phyloP scores from a whole-genome alignment of 2,113 vertebrate genomes.

The Osmerus mordax region DNA sequence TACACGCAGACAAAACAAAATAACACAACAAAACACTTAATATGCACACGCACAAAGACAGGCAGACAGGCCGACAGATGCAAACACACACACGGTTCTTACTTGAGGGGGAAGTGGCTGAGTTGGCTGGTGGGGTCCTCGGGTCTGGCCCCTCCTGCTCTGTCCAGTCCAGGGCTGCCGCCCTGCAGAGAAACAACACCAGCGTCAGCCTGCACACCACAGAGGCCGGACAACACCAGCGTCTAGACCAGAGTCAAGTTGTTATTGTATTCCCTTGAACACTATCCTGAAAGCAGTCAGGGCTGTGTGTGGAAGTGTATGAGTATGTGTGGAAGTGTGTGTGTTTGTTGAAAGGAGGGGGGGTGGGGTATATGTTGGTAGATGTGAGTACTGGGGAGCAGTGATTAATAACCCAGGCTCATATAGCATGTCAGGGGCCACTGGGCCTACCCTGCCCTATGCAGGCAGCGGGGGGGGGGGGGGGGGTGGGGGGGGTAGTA shows the following conservation, averaged over 20 bases:
- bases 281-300: not conserved
- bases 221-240: not conserved
- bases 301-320: conserved; percentile 2
- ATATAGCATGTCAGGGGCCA: conserved; percentile 11
- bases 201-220: not conserved
- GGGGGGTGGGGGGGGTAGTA: too few species aligned
- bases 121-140: too few species aligned
- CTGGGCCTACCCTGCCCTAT: too few species aligned
- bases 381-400: not conserved
- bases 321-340: not conserved
- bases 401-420: not conserved
- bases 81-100: conserved; percentile 19
- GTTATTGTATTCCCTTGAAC: conserved; percentile 33
- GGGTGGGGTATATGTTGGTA: not conserved
- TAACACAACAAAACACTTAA: conserved; percentile 17
- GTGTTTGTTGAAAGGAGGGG: not conserved
- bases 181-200: conserved; percentile 38
- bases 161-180: conserved; percentile 34
- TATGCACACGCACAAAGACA: conserved; percentile 34
- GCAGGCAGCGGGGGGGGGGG: too few species aligned
- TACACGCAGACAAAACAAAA: not conserved
- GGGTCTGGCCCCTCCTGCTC: conserved; percentile 22
- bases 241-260: conserved; percentile 11
- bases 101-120: conserved; percentile 22
- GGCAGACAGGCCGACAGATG: not conserved